Conservation (phyloP, 2,888 invertebrate genomes). For the Cylindroiulus punctatus region DNA sequence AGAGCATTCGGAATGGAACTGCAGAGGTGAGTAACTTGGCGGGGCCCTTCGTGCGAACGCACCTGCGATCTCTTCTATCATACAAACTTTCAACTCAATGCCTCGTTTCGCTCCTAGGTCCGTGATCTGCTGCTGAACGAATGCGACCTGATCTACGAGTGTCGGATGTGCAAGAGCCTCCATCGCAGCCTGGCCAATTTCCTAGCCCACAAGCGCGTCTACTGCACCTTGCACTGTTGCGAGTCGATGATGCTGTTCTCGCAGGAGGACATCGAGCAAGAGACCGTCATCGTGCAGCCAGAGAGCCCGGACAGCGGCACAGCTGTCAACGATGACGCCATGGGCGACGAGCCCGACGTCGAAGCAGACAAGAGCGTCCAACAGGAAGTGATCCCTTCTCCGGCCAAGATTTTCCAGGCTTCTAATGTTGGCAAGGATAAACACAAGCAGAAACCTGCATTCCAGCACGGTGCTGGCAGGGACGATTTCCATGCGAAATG, state of each 20-base stretch:
- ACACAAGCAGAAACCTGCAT: not conserved
- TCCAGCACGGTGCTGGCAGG: not conserved
- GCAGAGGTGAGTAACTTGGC: conserved; percentile 72
- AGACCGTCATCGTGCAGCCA: conserved; percentile 61
- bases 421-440: not conserved
- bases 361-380: too few relatives aligned
- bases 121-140: conserved; percentile 80
- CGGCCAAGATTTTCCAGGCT: not conserved
- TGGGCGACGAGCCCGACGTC: not conserved
- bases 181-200: conserved; percentile 89
- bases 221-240: conserved; percentile 70
- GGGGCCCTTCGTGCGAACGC: not conserved
- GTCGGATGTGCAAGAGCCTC: conserved; percentile 84
- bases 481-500: conserved; percentile 47
- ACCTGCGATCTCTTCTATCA: not conserved
- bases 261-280: conserved; percentile 64
- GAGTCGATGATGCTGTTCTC: conserved; percentile 60
- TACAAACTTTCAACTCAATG: not conserved
- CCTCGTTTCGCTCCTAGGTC: conserved; percentile 71
- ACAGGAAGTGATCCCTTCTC: not conserved
- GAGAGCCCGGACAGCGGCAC: conserved; percentile 53
- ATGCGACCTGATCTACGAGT: conserved; percentile 90
- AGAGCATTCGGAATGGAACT: conserved; percentile 79
- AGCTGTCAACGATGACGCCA: not conserved
- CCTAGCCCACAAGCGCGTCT: conserved; percentile 86